Percentiles rank a stretch among this genome's conserved stretches.
Evolutionary conservation across 2,113 vertebrate genomes (phyloP).

Genomic region (Corythaeola cristata): DNA sequence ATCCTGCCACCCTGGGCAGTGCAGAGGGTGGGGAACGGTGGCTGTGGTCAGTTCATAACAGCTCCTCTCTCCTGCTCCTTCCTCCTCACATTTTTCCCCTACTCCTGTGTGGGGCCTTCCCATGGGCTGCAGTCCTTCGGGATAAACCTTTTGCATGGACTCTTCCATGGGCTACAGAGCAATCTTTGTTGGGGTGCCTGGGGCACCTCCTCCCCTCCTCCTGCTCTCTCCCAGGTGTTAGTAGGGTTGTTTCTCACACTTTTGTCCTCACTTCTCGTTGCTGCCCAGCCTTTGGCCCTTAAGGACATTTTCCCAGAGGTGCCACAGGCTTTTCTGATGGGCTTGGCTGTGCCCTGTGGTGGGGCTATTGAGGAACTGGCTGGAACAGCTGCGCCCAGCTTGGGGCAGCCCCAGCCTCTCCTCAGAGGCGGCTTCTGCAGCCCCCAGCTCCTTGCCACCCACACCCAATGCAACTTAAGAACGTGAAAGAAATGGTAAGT

Average conservation of each 20-base stretch:
- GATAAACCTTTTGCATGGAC: neutral
- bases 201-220: neutral
- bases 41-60: neutral
- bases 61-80: neutral
- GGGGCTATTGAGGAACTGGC: neutral
- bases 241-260: neutral
- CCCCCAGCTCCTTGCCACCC: neutral
- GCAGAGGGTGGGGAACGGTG: neutral
- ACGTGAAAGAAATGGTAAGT: neutral
- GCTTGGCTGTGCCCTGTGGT: neutral
- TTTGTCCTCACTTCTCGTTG: neutral
- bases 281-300: neutral
- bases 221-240: neutral
- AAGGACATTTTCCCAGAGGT: fast-evolving
- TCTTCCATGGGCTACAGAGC: neutral
- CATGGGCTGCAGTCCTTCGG: neutral
- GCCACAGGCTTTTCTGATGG: neutral
- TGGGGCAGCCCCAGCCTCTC: fast-evolving
- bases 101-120: neutral
- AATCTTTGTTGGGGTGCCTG: neutral
- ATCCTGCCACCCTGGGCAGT: fast-evolving
- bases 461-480: neutral
- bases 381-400: neutral
- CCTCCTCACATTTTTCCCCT: neutral
- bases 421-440: neutral